Conservation (phyloP, 2,797 vertebrate genomes). For the Lophius americanus region DNA sequence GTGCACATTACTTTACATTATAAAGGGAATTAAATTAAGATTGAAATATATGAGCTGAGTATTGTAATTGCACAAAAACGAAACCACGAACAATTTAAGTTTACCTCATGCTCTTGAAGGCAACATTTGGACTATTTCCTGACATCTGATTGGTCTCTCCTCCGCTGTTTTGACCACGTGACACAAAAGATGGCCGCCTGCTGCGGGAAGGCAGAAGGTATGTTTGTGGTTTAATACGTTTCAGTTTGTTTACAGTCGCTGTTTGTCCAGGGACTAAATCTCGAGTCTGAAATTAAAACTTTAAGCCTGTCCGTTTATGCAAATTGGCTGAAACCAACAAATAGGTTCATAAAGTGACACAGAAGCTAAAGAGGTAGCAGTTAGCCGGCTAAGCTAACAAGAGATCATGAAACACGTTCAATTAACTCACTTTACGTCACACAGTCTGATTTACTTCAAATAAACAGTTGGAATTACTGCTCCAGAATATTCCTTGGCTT, state of each 20-base stretch:
- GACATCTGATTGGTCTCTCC: constrained; percentile 49
- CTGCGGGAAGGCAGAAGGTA: constrained; percentile 22
- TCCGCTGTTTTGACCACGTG: constrained; percentile 51
- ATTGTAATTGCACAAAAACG: background rate
- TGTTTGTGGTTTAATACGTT: constrained; percentile 1
- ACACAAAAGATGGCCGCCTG: constrained; percentile 44
- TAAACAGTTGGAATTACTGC: no score
- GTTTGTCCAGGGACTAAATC: accelerated
- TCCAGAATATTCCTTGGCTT: no score
- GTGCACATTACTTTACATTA: no score
- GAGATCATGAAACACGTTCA: constrained; percentile 4
- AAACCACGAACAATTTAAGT: accelerated
- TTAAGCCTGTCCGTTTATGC: accelerated
- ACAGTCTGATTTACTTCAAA: no score
- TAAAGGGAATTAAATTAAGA: no score
- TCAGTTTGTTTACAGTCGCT: background rate
- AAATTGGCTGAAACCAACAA: no score
- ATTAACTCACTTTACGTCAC: no score
- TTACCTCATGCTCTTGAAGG: background rate
- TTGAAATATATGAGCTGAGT: no score
- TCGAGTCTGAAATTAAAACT: accelerated
- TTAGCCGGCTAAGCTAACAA: constrained; percentile 27
- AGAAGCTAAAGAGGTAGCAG: background rate
- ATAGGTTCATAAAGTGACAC: background rate
- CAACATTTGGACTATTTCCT: background rate